Conservation (phyloP, 2,797 vertebrate species). For the Aselliscus stoliczkanus region DNA sequence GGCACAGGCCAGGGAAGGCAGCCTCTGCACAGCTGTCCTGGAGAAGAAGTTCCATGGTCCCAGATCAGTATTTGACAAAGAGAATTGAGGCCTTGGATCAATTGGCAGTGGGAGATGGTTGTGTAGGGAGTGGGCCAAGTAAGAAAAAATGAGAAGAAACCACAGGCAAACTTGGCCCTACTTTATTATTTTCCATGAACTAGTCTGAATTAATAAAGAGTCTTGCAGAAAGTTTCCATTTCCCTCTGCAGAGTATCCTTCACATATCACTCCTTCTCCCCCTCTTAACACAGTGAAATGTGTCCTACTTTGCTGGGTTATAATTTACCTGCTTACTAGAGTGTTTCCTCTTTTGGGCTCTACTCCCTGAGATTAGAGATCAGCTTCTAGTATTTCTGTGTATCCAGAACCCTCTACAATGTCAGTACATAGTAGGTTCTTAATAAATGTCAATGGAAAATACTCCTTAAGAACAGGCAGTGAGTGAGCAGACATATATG, state of each 20-base stretch:
- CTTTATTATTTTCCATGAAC: background rate
- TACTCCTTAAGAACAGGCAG: background rate
- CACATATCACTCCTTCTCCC: background rate
- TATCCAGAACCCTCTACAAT: background rate
- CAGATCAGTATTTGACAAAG: background rate
- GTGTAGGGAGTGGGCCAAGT: fast-evolving
- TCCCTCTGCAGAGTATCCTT: background rate
- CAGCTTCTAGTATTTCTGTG: background rate
- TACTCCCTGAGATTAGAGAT: background rate
- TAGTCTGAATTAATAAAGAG: background rate
- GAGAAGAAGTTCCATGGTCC: background rate
- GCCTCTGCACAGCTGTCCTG: background rate
- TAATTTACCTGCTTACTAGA: background rate
- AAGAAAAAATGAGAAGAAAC: background rate
- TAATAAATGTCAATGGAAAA: background rate
- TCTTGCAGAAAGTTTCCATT: background rate
- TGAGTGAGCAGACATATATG: background rate
- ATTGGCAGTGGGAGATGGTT: background rate
- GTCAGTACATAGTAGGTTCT: background rate
- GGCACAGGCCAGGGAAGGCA: background rate
- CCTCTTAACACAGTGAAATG: background rate
- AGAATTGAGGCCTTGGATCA: background rate
- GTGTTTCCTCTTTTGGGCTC: background rate
- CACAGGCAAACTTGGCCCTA: background rate
- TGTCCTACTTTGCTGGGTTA: background rate